Conservation (phyloP, 2,113 vertebrate species). For the Acrocephalus kingi region DNA sequence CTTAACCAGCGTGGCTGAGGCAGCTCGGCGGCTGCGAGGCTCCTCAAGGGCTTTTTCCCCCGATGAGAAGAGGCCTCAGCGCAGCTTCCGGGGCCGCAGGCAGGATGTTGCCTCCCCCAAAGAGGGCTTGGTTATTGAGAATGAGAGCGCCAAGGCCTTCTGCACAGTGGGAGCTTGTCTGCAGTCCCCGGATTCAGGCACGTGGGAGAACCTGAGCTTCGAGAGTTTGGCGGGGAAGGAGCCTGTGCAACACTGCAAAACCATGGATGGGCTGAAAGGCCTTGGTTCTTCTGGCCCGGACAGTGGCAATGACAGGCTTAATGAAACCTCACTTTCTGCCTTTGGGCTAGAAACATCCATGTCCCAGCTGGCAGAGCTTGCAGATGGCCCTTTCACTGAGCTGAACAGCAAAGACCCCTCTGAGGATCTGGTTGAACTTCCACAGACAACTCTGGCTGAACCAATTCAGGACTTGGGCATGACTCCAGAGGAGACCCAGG, state of each 20-base stretch:
- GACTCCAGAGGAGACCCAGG: not conserved
- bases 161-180: constrained; percentile 42
- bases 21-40: constrained; percentile 84
- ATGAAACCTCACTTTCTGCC: not conserved
- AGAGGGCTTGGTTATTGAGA: constrained; percentile 67
- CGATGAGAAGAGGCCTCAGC: constrained; percentile 70
- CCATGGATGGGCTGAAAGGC: not conserved
- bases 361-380: not conserved
- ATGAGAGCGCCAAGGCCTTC: constrained; percentile 50
- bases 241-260: not conserved
- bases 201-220: constrained; percentile 61
- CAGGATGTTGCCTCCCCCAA: not conserved
- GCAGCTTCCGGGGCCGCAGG: constrained; percentile 59
- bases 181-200: constrained; percentile 60
- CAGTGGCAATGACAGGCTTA: not conserved
- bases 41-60: constrained; percentile 80
- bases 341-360: not conserved
- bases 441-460: not conserved
- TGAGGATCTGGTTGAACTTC: not conserved
- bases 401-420: not conserved
- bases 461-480: not conserved
- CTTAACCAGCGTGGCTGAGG: constrained; percentile 84
- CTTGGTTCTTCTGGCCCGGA: not conserved
- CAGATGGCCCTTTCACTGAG: not conserved
- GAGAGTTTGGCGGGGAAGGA: constrained; percentile 37